phyloP scores from a whole-genome alignment of 1,140 invertebrate genomes.

The Bursaphelenchus mucronatus region DNA sequence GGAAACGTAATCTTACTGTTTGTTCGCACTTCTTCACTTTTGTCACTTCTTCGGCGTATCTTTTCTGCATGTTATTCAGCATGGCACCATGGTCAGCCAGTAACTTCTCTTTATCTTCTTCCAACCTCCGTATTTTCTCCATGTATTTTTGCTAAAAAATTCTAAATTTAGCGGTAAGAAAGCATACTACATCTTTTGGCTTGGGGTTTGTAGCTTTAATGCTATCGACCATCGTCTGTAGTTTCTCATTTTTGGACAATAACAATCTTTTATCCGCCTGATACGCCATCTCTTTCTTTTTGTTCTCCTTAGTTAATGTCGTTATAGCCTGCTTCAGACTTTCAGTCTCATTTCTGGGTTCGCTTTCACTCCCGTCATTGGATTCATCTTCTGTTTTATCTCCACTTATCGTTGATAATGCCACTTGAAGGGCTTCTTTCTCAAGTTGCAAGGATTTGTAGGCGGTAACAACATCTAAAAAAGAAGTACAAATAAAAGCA shows the following conservation, averaged over 20 bases:
- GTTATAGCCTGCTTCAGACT: constrained; percentile 44
- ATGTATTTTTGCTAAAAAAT: constrained; percentile 23
- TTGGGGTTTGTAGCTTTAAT: constrained; percentile 16
- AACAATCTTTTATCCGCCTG: constrained; percentile 34
- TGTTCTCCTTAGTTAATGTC: constrained; percentile 45
- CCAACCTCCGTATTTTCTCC: constrained; percentile 30
- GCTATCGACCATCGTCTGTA: constrained; percentile 29
- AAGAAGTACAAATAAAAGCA: constrained; percentile 11
- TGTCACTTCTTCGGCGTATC: constrained; percentile 37
- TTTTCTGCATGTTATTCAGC: constrained; percentile 43
- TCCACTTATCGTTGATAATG: constrained; percentile 26
- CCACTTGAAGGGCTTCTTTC: constrained; percentile 46
- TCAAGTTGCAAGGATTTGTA: constrained; percentile 44
- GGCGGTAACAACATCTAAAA: constrained; percentile 41
- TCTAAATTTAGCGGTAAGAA: constrained; percentile 9
- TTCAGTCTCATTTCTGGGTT: constrained; percentile 25
- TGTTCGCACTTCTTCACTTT: constrained; percentile 34
- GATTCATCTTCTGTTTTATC: not conserved
- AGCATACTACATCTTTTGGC: constrained; percentile 13
- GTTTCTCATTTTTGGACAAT: constrained; percentile 37
- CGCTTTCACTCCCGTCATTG: not conserved
- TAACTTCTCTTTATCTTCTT: constrained; percentile 34
- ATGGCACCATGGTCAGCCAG: constrained; percentile 39
- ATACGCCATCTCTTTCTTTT: constrained; percentile 47
- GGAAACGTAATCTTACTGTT: constrained; percentile 31